Percentiles rank a stretch among this genome's conserved stretches.
Conservation (phyloP, 2,797 vertebrate species). For the Mus caroli region DNA sequence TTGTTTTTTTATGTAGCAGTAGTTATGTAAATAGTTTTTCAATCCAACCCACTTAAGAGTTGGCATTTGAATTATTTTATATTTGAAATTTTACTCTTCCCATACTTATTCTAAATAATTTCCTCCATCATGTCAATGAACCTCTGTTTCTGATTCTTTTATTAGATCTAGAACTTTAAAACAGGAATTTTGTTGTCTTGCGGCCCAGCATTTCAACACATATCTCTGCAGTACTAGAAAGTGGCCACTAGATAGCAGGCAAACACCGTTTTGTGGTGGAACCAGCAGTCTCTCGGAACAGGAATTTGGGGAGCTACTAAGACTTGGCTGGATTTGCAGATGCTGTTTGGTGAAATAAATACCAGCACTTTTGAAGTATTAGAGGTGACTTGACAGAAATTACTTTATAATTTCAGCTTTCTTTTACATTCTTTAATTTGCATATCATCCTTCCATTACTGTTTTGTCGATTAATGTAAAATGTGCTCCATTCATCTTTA, state of each 20-base stretch:
- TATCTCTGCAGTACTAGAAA: not conserved
- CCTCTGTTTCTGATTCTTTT: not conserved
- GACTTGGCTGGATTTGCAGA: not conserved
- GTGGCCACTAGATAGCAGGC: slow-evolving; percentile 70
- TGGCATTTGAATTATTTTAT: slow-evolving; percentile 4
- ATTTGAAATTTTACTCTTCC: not conserved
- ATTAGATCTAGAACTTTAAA: not conserved
- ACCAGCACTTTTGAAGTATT: not conserved
- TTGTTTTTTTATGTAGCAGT: not conserved
- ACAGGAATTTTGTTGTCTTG: not conserved
- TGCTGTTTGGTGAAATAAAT: slow-evolving; percentile 42
- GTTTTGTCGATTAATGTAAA: slow-evolving; percentile 34
- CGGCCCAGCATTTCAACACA: not conserved
- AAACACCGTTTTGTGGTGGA: not conserved
- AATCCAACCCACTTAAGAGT: not conserved
- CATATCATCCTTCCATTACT: not conserved
- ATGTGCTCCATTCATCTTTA: not conserved
- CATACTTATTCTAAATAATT: not conserved
- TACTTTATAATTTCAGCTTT: slow-evolving; percentile 34
- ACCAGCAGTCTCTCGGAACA: not conserved
- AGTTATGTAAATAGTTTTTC: not conserved
- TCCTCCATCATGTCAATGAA: not conserved
- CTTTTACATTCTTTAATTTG: slow-evolving; percentile 1
- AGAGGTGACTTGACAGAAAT: not conserved
- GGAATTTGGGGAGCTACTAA: not conserved